Evolutionary conservation across 2,888 invertebrate species (phyloP).

Genomic region (Agrotis puta): DNA sequence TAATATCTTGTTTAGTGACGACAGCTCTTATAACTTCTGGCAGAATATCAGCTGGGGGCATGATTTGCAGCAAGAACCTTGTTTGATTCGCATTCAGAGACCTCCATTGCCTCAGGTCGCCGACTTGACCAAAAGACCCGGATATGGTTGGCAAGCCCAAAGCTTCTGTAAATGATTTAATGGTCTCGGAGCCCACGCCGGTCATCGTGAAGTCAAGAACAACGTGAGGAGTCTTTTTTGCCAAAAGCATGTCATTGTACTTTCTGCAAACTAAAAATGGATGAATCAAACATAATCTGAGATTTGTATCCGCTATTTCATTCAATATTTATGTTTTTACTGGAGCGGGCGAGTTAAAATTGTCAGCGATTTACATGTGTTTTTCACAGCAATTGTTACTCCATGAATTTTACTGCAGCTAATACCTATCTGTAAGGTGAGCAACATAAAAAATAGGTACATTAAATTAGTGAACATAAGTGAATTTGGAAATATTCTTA

Average conservation of each 20-base stretch:
- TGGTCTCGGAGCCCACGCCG: slow-evolving; percentile 95
- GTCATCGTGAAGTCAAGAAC: slow-evolving; percentile 96
- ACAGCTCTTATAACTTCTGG: slow-evolving; percentile 96
- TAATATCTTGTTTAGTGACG: slow-evolving; percentile 95
- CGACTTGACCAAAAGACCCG: slow-evolving; percentile 96
- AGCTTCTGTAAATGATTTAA: slow-evolving; percentile 95
- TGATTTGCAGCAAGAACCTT: slow-evolving; percentile 95
- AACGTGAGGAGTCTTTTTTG: slow-evolving; percentile 94
- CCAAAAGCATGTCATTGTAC: slow-evolving; percentile 92
- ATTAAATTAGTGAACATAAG: no score
- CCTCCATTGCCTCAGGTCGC: slow-evolving; percentile 96
- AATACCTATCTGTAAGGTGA: no score
- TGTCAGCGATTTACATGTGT: slow-evolving; percentile 26
- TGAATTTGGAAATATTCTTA: slow-evolving; percentile 78
- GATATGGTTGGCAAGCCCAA: slow-evolving; percentile 95
- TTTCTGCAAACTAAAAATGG: slow-evolving; percentile 92
- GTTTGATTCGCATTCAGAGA: slow-evolving; percentile 93
- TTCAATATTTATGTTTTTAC: not conserved
- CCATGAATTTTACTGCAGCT: slow-evolving; percentile 11
- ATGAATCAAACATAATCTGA: slow-evolving; percentile 24
- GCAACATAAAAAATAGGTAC: no score
- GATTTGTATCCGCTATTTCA: slow-evolving; percentile 11
- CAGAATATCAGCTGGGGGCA: slow-evolving; percentile 96
- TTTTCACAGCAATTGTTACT: slow-evolving; percentile 15
- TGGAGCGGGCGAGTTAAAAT: not conserved